Percentiles rank a stretch among this genome's conserved stretches.
Evolutionary conservation across 2,797 vertebrate species (phyloP).

Genomic region (Protonibea diacanthus): DNA sequence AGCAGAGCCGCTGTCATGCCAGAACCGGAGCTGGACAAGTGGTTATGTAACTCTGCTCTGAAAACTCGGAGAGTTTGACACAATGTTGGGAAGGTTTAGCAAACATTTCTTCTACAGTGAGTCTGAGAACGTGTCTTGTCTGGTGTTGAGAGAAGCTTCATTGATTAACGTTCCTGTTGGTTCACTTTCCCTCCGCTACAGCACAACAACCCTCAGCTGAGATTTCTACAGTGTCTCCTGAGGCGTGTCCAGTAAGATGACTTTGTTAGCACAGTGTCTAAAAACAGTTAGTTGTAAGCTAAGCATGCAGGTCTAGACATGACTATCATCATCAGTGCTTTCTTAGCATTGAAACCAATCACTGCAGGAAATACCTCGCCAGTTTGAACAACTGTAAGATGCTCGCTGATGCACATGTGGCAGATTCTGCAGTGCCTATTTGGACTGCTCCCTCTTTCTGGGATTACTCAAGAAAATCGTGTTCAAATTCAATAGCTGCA

Average conservation of each 20-base stretch:
- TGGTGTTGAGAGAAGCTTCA: too few relatives aligned
- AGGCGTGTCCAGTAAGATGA: constrained; percentile 44
- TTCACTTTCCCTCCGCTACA: constrained; percentile 58
- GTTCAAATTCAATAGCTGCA: constrained; percentile 97
- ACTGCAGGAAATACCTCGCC: constrained; percentile 99
- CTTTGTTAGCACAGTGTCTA: constrained; percentile 73
- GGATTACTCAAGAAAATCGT: constrained; percentile 97
- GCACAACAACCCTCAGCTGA: constrained; percentile 82
- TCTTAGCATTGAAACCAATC: constrained; percentile 97
- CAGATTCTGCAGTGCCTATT: constrained; percentile 96
- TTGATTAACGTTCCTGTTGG: too few relatives aligned
- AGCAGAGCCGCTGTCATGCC: too few relatives aligned
- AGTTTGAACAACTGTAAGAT: constrained; percentile 95
- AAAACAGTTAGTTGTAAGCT: constrained; percentile 85
- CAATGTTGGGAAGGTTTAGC: too few relatives aligned
- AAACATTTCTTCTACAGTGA: too few relatives aligned
- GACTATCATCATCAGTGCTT: constrained; percentile 86
- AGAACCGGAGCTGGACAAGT: too few relatives aligned
- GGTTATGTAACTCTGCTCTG: too few relatives aligned
- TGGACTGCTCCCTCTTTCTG: constrained; percentile 96
- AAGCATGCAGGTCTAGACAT: constrained; percentile 95
- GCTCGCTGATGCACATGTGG: constrained; percentile 95
- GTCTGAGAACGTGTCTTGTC: too few relatives aligned
- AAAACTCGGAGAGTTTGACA: too few relatives aligned
- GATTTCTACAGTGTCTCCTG: constrained; percentile 78